Evolutionary conservation across 1,140 invertebrate genomes (phyloP).

Genomic region (Probaryconus sp.): DNA sequence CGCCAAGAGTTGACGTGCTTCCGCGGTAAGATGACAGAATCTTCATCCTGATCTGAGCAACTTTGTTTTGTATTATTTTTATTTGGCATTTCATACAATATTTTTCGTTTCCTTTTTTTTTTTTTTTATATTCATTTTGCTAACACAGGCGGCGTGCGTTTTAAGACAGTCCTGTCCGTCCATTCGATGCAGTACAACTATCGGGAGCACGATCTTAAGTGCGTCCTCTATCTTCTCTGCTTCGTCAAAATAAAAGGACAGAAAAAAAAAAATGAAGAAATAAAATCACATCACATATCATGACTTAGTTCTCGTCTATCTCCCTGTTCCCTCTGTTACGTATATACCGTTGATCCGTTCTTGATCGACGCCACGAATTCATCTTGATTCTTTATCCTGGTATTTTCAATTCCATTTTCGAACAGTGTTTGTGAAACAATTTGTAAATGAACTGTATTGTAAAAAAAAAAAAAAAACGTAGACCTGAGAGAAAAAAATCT

Average conservation of each 20-base stretch:
- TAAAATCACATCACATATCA: constrained; percentile 43
- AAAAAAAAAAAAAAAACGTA: too few species aligned
- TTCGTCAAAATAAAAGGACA: constrained; percentile 38
- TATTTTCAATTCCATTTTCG: too few species aligned
- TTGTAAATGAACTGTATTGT: too few species aligned
- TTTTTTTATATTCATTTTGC: constrained; percentile 34
- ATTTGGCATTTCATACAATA: constrained; percentile 39
- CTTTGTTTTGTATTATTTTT: constrained; percentile 26
- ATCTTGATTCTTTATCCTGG: constrained; percentile 23
- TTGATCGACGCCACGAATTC: constrained; percentile 42
- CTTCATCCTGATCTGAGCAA: constrained; percentile 54
- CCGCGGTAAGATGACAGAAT: constrained; percentile 63
- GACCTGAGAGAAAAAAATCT: too few species aligned
- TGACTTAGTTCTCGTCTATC: constrained; percentile 39
- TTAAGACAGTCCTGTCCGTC: constrained; percentile 43
- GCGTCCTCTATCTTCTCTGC: constrained; percentile 36
- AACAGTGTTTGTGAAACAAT: too few species aligned
- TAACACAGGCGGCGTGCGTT: constrained; percentile 51
- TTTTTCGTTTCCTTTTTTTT: constrained; percentile 36
- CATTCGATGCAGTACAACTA: constrained; percentile 52
- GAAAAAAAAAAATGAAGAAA: too few species aligned
- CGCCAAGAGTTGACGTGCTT: constrained; percentile 59
- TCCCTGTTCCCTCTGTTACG: constrained; percentile 12
- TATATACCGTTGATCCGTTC: constrained; percentile 22
- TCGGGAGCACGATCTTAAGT: constrained; percentile 58